phyloP scores from a whole-genome alignment of 2,888 invertebrate genomes.

The Epistrophe grossulariae region DNA sequence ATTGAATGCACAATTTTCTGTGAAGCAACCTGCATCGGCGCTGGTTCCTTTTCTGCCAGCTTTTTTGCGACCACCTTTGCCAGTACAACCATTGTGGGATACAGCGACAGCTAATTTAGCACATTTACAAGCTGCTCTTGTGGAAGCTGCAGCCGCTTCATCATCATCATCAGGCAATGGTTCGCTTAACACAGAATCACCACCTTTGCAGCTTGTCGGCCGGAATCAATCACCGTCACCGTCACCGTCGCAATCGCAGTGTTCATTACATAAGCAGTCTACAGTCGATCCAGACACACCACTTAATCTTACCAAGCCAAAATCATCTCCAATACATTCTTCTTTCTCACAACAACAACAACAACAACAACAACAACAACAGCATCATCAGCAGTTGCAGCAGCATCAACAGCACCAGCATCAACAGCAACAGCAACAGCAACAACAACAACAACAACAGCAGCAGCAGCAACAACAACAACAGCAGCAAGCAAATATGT shows the following conservation, averaged over 20 bases:
- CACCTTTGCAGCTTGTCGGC: slow-evolving; percentile 75
- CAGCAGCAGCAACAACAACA: slow-evolving; percentile 82
- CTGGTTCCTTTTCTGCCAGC: slow-evolving; percentile 82
- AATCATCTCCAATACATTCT: slow-evolving; percentile 86
- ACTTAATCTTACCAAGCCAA: slow-evolving; percentile 94
- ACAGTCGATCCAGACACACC: slow-evolving; percentile 91
- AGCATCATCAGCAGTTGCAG: slow-evolving; percentile 62
- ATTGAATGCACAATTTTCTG: slow-evolving; percentile 79
- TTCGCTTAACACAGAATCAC: slow-evolving; percentile 56
- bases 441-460: slow-evolving; percentile 68
- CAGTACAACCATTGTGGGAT: slow-evolving; percentile 83
- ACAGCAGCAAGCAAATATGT: slow-evolving; percentile 50
- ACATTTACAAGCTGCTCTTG: slow-evolving; percentile 85
- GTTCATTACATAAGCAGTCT: slow-evolving; percentile 76
- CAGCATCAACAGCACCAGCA: slow-evolving; percentile 60
- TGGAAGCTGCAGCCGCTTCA: slow-evolving; percentile 80
- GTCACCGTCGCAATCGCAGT: slow-evolving; percentile 52
- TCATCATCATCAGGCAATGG: slow-evolving; percentile 59
- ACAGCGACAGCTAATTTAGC: slow-evolving; percentile 90
- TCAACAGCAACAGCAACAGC: slow-evolving; percentile 45
- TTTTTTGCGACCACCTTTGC: slow-evolving; percentile 80
- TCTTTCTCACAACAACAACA: slow-evolving; percentile 80
- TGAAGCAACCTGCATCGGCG: slow-evolving; percentile 76
- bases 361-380: slow-evolving; percentile 78
- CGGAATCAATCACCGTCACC: slow-evolving; percentile 69